A percentile compares a stretch with the other conserved stretches of the same genome.
Evolutionary conservation across 1,140 invertebrate species (phyloP).

Genomic region (Platyscapa corneri): DNA sequence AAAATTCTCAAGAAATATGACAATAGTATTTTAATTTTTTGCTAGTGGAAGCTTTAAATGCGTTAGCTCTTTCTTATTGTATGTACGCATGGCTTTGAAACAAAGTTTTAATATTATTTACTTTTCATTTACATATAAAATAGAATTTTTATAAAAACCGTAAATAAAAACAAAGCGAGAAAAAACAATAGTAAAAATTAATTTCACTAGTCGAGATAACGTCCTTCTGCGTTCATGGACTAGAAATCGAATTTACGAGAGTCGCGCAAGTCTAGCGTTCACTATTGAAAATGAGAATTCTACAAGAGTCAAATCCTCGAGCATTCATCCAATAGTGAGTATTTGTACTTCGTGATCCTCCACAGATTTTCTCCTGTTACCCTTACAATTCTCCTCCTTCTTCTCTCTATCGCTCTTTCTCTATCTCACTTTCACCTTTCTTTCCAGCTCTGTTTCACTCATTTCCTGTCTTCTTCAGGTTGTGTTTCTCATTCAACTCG

Average conservation of each 20-base stretch:
- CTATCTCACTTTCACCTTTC: neutral
- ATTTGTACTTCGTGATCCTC: conserved; percentile 33
- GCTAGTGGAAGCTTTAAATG: too few relatives aligned
- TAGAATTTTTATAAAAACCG: neutral
- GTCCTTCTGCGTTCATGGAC: neutral
- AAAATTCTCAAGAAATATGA: too few relatives aligned
- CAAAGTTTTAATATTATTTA: too few relatives aligned
- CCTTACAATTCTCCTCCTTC: neutral
- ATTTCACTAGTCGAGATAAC: conserved; percentile 5
- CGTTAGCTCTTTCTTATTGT: too few relatives aligned
- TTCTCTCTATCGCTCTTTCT: conserved; percentile 14
- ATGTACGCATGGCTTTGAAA: too few relatives aligned
- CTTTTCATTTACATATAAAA: too few relatives aligned
- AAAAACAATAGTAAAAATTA: conserved; percentile 12
- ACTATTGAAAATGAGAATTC: conserved; percentile 6
- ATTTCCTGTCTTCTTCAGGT: neutral
- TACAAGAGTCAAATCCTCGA: conserved; percentile 18
- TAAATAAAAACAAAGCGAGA: neutral
- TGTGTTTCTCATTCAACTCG: conserved; percentile 36
- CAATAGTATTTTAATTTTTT: too few relatives aligned
- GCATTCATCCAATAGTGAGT: conserved; percentile 12
- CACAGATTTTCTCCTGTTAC: neutral
- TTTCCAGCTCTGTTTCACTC: too few relatives aligned
- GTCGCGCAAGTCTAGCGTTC: neutral
- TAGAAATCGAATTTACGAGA: conserved; percentile 26